phyloP scores from a whole-genome alignment of 2,797 vertebrate species.

The Ctenochaetus hawaiiensis region DNA sequence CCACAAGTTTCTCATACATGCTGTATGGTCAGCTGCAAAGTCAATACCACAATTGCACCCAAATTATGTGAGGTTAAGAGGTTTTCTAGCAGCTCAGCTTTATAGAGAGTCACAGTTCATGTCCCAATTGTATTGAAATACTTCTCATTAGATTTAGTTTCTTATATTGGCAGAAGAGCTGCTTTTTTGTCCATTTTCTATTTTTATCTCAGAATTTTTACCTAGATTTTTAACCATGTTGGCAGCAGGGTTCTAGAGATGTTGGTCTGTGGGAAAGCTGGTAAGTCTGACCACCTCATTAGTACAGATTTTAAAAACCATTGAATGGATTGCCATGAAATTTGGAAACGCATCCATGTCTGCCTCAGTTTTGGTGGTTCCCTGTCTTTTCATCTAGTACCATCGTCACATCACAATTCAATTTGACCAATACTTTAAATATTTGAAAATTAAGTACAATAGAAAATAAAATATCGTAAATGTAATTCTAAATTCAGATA shows the following conservation, averaged over 20 bases:
- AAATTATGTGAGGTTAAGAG: neutral
- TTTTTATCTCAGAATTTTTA: neutral
- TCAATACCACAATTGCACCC: neutral
- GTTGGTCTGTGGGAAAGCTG: neutral
- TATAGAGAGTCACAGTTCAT: neutral
- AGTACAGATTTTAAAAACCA: neutral
- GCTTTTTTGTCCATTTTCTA: neutral
- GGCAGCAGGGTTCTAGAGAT: neutral
- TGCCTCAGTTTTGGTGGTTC: no score
- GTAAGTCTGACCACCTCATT: neutral
- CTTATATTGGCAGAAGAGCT: neutral
- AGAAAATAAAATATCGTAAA: no score
- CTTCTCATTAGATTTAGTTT: neutral
- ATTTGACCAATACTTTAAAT: neutral
- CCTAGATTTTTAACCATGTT: no score
- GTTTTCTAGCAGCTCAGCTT: neutral
- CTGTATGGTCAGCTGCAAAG: neutral
- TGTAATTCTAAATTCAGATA: no score
- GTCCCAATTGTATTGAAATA: neutral
- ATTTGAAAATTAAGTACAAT: no score
- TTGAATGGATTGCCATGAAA: neutral
- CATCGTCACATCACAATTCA: neutral
- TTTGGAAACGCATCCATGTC: neutral
- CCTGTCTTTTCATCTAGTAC: neutral
- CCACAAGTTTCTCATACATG: slow-evolving; percentile 23